Evolutionary conservation across 2,797 vertebrate species (phyloP), one percentile per base, ranked within the genome.

Genomic region (Chrysolophus pictus): DNA sequence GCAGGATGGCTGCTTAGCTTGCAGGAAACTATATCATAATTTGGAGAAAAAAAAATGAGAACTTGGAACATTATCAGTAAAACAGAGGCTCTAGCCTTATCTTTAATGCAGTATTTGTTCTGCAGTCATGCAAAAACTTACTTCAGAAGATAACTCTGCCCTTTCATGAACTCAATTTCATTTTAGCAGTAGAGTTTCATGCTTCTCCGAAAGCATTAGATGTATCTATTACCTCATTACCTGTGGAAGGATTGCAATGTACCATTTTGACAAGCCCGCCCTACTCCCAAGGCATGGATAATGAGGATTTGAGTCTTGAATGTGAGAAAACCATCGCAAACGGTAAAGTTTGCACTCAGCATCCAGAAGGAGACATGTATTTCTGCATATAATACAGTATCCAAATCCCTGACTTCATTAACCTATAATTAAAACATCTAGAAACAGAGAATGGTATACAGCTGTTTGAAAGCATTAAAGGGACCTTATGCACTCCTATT

Each of bases 41-140:
- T 41, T 74, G 56, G 24, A 84, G 16, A 3, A 22, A 14, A 41
- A 67, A 84, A 76, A 82, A 71, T 23, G 44, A 87, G 63, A 86
- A 65, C 16, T 64, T 53, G 31, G 29, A 80, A 51, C 24, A 60
- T 70, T 78, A 85, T 59, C 63, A 81, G n/a, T 64, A 84, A 88
- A 86, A 88, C 33, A 88, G 76, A 77, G 64, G 53, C 46, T 78
- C 35, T 51, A 23, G 10, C 39, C 3, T 9, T 78, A 65, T 60
- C 67, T 90, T 81, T 62, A 86, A 81, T 59, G 59, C 18, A 72
- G 0, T 67, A 84, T 87, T 87, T 83, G 39, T 56, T 94, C 80
- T 76, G 68, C 60, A 91, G 87, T 91, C 64, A 74, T 76, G 85
- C 59, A 89, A 84, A 84, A 94, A 62, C 37, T 71, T 79, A 42